Conservation (phyloP, 2,797 vertebrate species). For the Naso thynnoides region DNA sequence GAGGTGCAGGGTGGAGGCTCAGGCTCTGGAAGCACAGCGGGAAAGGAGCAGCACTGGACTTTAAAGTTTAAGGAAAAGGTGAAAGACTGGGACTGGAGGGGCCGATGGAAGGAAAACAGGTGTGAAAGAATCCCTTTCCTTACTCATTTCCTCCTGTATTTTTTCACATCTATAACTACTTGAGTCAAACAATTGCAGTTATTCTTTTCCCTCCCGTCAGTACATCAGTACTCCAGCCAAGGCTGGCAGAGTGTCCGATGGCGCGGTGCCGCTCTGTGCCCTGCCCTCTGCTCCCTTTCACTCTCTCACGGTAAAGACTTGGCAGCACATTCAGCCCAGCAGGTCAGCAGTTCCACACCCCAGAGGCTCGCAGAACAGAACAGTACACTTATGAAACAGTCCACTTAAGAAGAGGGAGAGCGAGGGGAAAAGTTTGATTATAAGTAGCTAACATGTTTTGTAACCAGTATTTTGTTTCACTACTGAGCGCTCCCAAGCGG, state of each 20-base stretch:
- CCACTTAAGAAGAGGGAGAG: conserved; percentile 33
- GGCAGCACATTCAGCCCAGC: conserved; percentile 66
- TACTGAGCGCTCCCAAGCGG: neutral
- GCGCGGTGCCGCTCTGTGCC: conserved; percentile 58
- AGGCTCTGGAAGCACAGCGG: conserved; percentile 1
- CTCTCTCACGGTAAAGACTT: conserved; percentile 64
- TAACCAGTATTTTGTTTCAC: conserved; percentile 18
- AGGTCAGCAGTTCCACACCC: conserved; percentile 70
- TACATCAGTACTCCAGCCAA: conserved; percentile 49
- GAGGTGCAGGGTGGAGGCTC: conserved; percentile 26
- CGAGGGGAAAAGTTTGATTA: conserved; percentile 42
- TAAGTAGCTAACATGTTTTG: conserved; percentile 51
- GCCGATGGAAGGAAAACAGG: conserved; percentile 50
- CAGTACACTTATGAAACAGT: conserved; percentile 66
- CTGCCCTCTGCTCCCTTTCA: conserved; percentile 54
- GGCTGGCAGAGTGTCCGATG: conserved; percentile 62
- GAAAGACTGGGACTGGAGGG: conserved; percentile 5
- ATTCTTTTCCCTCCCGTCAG: conserved; percentile 50
- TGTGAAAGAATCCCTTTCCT: conserved; percentile 63
- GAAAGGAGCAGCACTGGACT: conserved; percentile 17
- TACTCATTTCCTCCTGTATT: conserved; percentile 53
- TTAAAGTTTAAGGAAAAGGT: conserved; percentile 1
- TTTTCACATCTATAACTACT: conserved; percentile 54
- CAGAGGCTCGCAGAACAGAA: conserved; percentile 59
- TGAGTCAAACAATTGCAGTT: conserved; percentile 52